Percentiles rank a stretch among this genome's conserved stretches.
Evolutionary conservation across 2,888 invertebrate species (phyloP).

Genomic region (Parasteatoda lunata): DNA sequence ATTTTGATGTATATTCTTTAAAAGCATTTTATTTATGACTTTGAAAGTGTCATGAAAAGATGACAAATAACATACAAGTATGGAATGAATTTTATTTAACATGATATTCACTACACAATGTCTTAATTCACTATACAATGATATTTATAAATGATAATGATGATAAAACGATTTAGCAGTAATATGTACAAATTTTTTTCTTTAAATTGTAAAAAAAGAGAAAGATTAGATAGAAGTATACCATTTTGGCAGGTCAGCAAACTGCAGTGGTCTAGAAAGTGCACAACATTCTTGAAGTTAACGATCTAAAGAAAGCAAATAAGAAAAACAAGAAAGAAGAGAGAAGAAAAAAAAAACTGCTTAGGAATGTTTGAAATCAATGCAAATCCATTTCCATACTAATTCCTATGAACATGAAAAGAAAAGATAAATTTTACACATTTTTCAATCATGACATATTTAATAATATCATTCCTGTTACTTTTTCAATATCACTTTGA

Average conservation of each 20-base stretch:
- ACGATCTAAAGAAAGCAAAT: conserved; percentile 48
- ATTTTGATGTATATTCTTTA: too few species aligned
- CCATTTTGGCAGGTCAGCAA: conserved; percentile 48
- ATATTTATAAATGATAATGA: conserved; percentile 48
- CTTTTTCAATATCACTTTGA: conserved; percentile 59
- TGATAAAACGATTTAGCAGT: conserved; percentile 22
- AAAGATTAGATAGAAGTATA: conserved; percentile 40
- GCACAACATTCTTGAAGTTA: conserved; percentile 47
- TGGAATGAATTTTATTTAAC: conserved; percentile 65
- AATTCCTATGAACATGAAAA: conserved; percentile 40
- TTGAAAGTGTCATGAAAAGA: neutral
- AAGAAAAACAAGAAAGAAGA: conserved; percentile 16
- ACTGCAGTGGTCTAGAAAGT: conserved; percentile 41
- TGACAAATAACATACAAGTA: conserved; percentile 32
- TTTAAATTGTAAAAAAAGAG: conserved; percentile 25
- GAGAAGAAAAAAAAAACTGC: conserved; percentile 1
- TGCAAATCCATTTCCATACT: conserved; percentile 33
- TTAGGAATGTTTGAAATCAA: conserved; percentile 45
- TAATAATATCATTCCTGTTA: conserved; percentile 45
- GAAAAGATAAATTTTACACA: conserved; percentile 20
- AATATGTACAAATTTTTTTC: conserved; percentile 34
- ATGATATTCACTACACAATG: conserved; percentile 52
- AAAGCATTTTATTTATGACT: too few species aligned
- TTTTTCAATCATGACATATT: conserved; percentile 25
- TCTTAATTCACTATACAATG: conserved; percentile 52